A percentile compares a stretch with the other conserved stretches of the same genome.
phyloP scores from a whole-genome alignment of 2,113 vertebrate genomes.

The Laterallus jamaicensis region DNA sequence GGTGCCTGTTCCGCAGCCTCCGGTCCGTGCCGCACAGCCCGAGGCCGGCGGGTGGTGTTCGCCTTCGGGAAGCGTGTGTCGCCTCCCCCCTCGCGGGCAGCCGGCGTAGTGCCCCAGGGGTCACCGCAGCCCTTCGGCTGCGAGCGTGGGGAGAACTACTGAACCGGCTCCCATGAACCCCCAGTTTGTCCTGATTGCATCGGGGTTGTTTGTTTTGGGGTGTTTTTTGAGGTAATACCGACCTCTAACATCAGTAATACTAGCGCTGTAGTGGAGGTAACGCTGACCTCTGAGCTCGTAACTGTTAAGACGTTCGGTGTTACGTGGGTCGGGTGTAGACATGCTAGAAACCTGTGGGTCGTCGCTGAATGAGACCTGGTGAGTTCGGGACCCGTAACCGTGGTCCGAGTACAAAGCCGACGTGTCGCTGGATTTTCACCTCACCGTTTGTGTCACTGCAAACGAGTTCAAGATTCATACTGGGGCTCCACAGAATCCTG shows the following conservation, averaged over 20 bases:
- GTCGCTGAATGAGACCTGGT: neutral
- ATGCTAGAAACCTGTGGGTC: rapidly evolving
- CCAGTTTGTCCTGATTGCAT: neutral
- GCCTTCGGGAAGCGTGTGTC: neutral
- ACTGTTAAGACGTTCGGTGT: neutral
- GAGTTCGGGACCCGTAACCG: neutral
- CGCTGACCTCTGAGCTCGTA: too few species aligned
- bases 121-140: rapidly evolving
- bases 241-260: neutral
- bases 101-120: rapidly evolving
- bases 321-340: rapidly evolving
- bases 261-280: neutral
- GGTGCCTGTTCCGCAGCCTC: neutral
- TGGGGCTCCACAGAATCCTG: neutral
- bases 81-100: rapidly evolving
- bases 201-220: too few species aligned
- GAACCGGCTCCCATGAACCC: neutral
- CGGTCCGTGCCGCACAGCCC: too few species aligned
- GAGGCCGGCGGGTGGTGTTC: rapidly evolving
- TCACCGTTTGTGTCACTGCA: neutral
- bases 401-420: neutral
- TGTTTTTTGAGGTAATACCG: neutral
- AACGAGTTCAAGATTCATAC: neutral
- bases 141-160: neutral
- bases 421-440: neutral